Evolutionary conservation across 1,140 invertebrate genomes (phyloP), one percentile per base, ranked within the genome.

Genomic region (Parasteatoda tepidariorum): DNA sequence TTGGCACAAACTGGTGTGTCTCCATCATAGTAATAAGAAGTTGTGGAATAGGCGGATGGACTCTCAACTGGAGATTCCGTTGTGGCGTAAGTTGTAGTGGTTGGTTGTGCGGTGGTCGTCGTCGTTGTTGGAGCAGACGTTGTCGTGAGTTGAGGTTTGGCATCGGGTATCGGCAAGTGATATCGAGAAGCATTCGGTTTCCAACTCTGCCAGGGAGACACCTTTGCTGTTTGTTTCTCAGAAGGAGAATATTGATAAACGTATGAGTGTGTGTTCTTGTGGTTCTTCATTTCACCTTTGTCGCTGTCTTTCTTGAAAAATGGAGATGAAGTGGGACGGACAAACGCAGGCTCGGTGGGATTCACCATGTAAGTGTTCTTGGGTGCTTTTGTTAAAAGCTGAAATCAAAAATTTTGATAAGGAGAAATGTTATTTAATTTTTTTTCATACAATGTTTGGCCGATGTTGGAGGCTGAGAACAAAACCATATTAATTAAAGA

Each of bases 1-100:
- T 30, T 64, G 0, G 79, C 67, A 38, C 79, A 83, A 5, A 41
- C 9, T 31, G 79, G 79, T 24, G 79, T 83, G 11, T 83, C 79
- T 4, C 33, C 38, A 7, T 73, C 79, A 3, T 64, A 22, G 34
- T 71, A 62, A 22, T 57, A 54, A 22, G 55, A 57, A 9, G 15
- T 34, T 18, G 22, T 11, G 3, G 30, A 15, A 5, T 59, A 2
- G 0, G 55, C 28, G 9, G 18, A 7, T 1, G 28, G 18, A 3
- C 31, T 57, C 5, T 67, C 7, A 2, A 55, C 24, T 3, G 30
- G 33, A 18, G 38, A n/a, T 0, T 24, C n/a, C 18, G 26, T 18
- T 15, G 28, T 18, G 0, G 55, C 24, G 3, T 30, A 30, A 3
- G 78, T 62, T 30, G 48, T 61, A 13, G 64, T 31, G 6, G 62